Percentiles rank a stretch among this genome's conserved stretches.
phyloP scores from a whole-genome alignment of 2,888 invertebrate genomes.

The Cantharis flavilabris region DNA sequence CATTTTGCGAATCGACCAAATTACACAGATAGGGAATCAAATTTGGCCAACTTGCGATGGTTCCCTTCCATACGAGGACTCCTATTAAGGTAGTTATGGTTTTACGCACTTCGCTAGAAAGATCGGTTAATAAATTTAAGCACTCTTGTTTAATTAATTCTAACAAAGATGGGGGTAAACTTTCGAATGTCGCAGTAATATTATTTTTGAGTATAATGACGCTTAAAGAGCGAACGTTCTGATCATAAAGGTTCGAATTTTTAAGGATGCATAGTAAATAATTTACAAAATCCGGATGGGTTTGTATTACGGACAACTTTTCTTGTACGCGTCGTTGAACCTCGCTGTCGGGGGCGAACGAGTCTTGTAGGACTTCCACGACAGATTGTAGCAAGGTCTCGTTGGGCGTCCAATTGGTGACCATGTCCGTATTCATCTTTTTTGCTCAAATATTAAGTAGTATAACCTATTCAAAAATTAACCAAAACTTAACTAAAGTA shows the following conservation, averaged over 20 bases:
- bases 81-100: slow-evolving; percentile 97
- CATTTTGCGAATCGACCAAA: slow-evolving; percentile 91
- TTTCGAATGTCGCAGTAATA: slow-evolving; percentile 87
- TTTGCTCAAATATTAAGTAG: background rate
- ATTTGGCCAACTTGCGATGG: slow-evolving; percentile 90
- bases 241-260: slow-evolving; percentile 89
- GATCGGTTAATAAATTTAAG: slow-evolving; percentile 89
- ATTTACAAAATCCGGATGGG: slow-evolving; percentile 97
- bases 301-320: slow-evolving; percentile 96
- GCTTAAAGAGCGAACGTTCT: slow-evolving; percentile 93
- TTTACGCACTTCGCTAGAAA: slow-evolving; percentile 90
- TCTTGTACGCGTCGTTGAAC: slow-evolving; percentile 96
- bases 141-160: slow-evolving; percentile 95
- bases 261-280: slow-evolving; percentile 97
- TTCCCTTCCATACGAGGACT: slow-evolving; percentile 91
- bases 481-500: background rate
- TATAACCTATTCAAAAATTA: slow-evolving; percentile 23
- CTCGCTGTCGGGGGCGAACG: slow-evolving; percentile 94
- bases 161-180: slow-evolving; percentile 85
- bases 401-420: slow-evolving; percentile 87
- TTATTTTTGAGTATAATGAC: slow-evolving; percentile 98
- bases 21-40: slow-evolving; percentile 88
- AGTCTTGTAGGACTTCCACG: slow-evolving; percentile 93
- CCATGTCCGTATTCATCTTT: slow-evolving; percentile 56
- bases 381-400: slow-evolving; percentile 94